Percentiles rank a stretch among this genome's conserved stretches.
Conservation (phyloP, 2,113 vertebrate genomes). For the Prochilodus magdalenae region DNA sequence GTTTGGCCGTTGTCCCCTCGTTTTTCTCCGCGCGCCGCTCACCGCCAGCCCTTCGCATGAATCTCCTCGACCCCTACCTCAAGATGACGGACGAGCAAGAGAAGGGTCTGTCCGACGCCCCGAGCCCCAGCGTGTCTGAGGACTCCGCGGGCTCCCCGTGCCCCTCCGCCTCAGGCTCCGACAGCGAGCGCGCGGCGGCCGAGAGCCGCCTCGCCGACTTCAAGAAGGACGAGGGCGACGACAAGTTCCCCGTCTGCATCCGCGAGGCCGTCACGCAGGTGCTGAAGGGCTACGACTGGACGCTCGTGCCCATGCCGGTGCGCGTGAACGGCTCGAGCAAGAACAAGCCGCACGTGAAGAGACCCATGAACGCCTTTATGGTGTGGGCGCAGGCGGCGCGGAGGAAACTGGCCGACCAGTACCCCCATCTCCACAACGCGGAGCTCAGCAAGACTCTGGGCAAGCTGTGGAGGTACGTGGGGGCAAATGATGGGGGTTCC, state of each 20-base stretch:
- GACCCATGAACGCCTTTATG: slow-evolving; percentile 88
- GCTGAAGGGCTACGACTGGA: slow-evolving; percentile 99
- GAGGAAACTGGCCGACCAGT: slow-evolving; percentile 95
- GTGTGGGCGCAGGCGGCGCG: slow-evolving; percentile 95
- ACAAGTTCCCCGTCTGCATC: slow-evolving; percentile 97
- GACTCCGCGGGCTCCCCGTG: slow-evolving; percentile 93
- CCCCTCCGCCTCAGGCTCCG: slow-evolving; percentile 92
- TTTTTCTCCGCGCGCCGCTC: slow-evolving; percentile 55
- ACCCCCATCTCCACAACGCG: slow-evolving; percentile 96
- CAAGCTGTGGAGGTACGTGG: slow-evolving; percentile 92
- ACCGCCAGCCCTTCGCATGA: slow-evolving; percentile 75
- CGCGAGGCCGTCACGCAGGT: slow-evolving; percentile 97
- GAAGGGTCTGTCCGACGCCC: slow-evolving; percentile 93
- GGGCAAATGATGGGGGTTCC: too few relatives aligned
- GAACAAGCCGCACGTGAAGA: slow-evolving; percentile 93
- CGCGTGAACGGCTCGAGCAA: slow-evolving; percentile 95
- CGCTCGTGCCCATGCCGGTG: slow-evolving; percentile 96
- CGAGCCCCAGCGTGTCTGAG: slow-evolving; percentile 97
- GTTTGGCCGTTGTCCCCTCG: too few relatives aligned
- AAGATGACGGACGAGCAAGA: slow-evolving; percentile 99
- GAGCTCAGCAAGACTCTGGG: slow-evolving; percentile 98
- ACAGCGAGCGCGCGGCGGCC: slow-evolving; percentile 92
- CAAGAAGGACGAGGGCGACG: slow-evolving; percentile 89
- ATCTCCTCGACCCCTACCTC: slow-evolving; percentile 98
- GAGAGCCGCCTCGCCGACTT: slow-evolving; percentile 86